Percentiles rank a stretch among this genome's conserved stretches.
phyloP scores from a whole-genome alignment of 2,797 vertebrate genomes.

The Lophotriccus pileatus region DNA sequence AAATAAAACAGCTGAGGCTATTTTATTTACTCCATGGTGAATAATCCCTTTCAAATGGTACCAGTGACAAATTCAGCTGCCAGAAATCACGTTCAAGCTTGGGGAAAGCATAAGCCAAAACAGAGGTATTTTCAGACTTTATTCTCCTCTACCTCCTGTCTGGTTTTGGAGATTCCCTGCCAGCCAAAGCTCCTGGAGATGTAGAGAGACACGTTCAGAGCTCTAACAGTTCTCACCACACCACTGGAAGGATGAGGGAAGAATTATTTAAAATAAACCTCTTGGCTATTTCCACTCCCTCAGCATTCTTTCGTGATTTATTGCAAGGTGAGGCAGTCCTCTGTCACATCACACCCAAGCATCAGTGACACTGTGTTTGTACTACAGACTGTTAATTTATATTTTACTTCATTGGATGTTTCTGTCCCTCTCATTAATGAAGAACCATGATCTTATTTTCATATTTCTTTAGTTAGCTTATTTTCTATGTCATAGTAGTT shows the following conservation, averaged over 20 bases:
- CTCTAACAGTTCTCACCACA: neutral
- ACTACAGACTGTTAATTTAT: neutral
- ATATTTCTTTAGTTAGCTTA: neutral
- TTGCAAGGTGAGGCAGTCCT: neutral
- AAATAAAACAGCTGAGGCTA: neutral
- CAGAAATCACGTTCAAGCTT: neutral
- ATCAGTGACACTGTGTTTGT: neutral
- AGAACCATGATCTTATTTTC: neutral
- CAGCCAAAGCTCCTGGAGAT: neutral
- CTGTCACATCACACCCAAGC: neutral
- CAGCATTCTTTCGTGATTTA: neutral
- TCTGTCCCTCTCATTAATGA: neutral
- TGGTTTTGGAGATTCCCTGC: neutral
- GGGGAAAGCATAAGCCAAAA: neutral
- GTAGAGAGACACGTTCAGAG: neutral
- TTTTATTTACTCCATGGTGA: neutral
- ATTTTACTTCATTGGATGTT: neutral
- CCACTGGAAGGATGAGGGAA: neutral
- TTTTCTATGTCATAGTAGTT: neutral
- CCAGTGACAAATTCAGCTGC: neutral
- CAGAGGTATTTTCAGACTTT: neutral
- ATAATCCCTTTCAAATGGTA: neutral
- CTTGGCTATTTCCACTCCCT: neutral
- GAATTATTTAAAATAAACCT: neutral
- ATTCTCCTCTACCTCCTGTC: neutral